Percentiles rank a stretch among this genome's conserved stretches.
phyloP scores from a whole-genome alignment of 1,140 invertebrate genomes.

The Plodia interpunctella region DNA sequence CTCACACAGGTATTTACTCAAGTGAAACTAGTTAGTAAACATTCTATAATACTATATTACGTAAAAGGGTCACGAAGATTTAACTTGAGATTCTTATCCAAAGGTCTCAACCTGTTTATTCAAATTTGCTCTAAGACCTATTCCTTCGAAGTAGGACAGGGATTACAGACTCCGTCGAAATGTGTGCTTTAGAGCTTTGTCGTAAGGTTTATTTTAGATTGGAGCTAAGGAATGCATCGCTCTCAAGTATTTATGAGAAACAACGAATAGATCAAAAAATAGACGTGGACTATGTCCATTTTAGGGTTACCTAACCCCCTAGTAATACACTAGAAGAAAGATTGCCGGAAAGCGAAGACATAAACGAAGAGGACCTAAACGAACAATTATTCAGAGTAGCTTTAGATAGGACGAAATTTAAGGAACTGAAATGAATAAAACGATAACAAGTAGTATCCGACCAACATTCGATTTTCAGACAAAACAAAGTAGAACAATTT shows the following conservation, averaged over 20 bases:
- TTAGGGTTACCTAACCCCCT: no score
- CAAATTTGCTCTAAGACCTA: constrained; percentile 3
- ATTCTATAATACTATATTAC: background rate
- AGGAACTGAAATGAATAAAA: no score
- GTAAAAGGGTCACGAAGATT: background rate
- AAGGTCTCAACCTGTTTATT: constrained; percentile 6
- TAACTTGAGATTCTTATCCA: constrained; percentile 2
- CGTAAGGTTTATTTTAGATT: background rate
- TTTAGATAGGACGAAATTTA: no score
- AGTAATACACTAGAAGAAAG: no score
- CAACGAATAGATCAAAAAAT: background rate
- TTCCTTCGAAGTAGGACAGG: constrained; percentile 1
- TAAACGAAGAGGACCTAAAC: no score
- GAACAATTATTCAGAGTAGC: no score
- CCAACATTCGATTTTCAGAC: no score
- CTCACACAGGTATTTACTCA: background rate
- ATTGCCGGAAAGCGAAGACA: no score
- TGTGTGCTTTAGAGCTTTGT: background rate
- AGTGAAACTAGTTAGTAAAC: background rate
- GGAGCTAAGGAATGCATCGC: background rate
- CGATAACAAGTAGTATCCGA: no score
- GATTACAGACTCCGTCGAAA: background rate
- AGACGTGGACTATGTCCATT: no score
- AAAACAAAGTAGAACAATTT: no score
- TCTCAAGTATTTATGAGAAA: constrained; percentile 1